These are phyloP conservation scores for Yoshiicerus persimilis DNA, from an alignment of 1,140 invertebrate genomes.

Conservation along the genomic window DNA sequence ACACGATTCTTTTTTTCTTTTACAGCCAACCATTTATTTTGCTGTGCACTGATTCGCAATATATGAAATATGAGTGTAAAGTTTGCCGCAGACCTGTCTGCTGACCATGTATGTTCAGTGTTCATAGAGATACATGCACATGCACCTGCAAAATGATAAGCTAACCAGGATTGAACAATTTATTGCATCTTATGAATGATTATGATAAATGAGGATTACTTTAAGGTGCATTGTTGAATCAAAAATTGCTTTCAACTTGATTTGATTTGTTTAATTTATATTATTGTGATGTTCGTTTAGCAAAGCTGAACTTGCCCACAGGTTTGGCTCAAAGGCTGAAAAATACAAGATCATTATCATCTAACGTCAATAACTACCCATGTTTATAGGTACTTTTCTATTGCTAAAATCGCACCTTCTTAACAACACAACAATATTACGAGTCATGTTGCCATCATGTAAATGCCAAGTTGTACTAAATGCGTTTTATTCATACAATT, in stretches of 20 bases:
- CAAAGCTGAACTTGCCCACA: neutral
- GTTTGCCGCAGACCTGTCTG: neutral
- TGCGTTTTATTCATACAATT: neutral
- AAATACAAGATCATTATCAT: neutral
- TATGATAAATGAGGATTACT: neutral
- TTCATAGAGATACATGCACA: neutral
- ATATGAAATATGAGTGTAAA: neutral
- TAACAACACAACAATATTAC: neutral
- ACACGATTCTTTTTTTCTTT: neutral
- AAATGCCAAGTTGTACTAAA: neutral
- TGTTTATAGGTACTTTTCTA: neutral
- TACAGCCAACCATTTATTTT: neutral
- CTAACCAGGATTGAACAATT: neutral
- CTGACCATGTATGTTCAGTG: neutral
- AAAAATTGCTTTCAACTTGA: neutral
- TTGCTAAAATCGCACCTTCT: neutral
- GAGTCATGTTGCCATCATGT: too few species aligned
- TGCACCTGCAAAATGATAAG: neutral
- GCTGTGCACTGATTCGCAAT: neutral
- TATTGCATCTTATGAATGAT: conserved; percentile 18
- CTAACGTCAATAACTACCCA: neutral
- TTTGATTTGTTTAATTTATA: conserved; percentile 24
- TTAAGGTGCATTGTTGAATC: neutral
- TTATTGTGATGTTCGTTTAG: neutral
- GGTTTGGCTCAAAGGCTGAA: neutral